These are phyloP conservation scores for Polymixis lichenea DNA, from an alignment of 2,888 invertebrate species.

Conservation along the genomic window DNA sequence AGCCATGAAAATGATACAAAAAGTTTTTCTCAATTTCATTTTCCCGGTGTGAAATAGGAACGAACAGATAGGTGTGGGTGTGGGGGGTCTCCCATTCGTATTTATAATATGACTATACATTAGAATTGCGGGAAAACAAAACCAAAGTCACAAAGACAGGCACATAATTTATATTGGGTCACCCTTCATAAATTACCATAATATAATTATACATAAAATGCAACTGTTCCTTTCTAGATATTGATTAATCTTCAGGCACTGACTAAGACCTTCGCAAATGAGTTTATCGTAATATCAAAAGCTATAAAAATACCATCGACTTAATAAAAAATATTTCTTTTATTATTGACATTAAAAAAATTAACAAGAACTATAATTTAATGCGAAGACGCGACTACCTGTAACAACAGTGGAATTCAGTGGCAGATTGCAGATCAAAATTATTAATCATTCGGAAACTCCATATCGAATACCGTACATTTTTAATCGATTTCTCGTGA, in stretches of 20 bases:
- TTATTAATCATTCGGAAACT: constrained; percentile 84
- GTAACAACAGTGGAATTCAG: constrained; percentile 83
- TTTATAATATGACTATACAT: not conserved
- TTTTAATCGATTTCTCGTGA: constrained; percentile 80
- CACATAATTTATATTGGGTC: constrained; percentile 16
- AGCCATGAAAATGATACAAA: not conserved
- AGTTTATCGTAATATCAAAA: constrained; percentile 61
- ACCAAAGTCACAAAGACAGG: not conserved
- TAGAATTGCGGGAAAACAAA: constrained; percentile 16
- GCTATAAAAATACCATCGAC: constrained; percentile 65
- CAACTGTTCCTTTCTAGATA: constrained; percentile 6
- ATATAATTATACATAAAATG: constrained; percentile 38
- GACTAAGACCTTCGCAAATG: constrained; percentile 51
- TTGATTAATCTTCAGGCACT: constrained; percentile 40
- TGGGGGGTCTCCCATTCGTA: not conserved
- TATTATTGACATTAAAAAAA: constrained; percentile 65
- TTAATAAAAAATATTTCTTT: constrained; percentile 43
- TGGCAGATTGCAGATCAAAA: constrained; percentile 88
- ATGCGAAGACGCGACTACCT: constrained; percentile 79
- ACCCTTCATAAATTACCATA: constrained; percentile 26
- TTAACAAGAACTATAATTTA: constrained; percentile 77
- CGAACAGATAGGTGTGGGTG: not conserved
- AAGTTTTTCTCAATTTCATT: not conserved
- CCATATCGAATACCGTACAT: constrained; percentile 80
- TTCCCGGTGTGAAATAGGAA: not conserved